Conservation (phyloP, 2,797 vertebrate genomes). For the Helicolenus hilgendorfi region DNA sequence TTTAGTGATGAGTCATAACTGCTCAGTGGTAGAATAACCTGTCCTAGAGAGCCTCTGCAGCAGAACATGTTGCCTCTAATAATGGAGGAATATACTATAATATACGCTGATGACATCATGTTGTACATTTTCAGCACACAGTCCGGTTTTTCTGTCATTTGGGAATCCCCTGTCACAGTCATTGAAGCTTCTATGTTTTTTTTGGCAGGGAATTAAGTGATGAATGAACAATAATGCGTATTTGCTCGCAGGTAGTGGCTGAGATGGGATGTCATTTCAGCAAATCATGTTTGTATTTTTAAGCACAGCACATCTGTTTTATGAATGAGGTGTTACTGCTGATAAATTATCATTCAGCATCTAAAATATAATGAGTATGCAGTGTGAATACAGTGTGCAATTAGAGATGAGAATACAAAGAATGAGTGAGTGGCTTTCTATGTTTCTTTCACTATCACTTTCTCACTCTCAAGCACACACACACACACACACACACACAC, state of each 20-base stretch:
- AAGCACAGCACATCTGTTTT: neutral
- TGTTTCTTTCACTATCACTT: neutral
- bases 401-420: neutral
- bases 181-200: neutral
- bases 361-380: neutral
- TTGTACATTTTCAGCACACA: neutral
- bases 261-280: neutral
- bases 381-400: neutral
- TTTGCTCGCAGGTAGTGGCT: neutral
- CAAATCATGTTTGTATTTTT: neutral
- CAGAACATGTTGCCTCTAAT: conserved; percentile 23
- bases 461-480: neutral
- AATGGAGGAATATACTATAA: neutral
- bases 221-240: neutral
- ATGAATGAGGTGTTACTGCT: neutral
- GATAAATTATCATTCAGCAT: neutral
- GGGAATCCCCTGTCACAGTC: neutral
- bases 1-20: conserved; percentile 75
- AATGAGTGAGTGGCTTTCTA: neutral
- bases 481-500: neutral
- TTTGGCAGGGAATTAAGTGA: neutral
- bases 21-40: conserved; percentile 51
- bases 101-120: neutral
- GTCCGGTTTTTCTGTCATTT: neutral
- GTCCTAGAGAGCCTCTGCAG: conserved; percentile 63